phyloP scores from a whole-genome alignment of 2,888 invertebrate species.

The Amphimallon solstitiale region DNA sequence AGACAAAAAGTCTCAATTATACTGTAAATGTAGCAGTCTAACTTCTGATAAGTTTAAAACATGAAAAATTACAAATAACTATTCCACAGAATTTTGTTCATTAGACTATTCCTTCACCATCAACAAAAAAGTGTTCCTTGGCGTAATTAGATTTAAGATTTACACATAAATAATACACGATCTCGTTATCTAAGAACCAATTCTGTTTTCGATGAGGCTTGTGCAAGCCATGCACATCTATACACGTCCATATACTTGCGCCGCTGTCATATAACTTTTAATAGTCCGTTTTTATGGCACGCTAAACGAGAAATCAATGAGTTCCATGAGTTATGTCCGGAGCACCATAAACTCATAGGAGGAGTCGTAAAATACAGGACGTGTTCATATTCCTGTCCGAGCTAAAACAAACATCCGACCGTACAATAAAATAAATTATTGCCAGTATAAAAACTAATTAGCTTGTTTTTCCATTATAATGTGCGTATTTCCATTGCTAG shows the following conservation, averaged over 20 bases:
- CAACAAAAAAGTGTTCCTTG: not conserved
- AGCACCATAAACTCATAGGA: conserved; percentile 47
- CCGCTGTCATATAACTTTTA: conserved; percentile 44
- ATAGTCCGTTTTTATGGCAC: conserved; percentile 44
- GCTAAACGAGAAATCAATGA: conserved; percentile 48
- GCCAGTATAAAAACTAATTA: conserved; percentile 49
- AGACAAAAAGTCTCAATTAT: no score
- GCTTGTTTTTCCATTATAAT: conserved; percentile 41
- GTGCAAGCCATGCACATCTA: not conserved
- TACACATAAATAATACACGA: no score
- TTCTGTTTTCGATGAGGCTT: not conserved
- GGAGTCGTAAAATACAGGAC: conserved; percentile 49
- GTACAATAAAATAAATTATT: conserved; percentile 47
- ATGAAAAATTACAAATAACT: not conserved
- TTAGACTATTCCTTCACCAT: no score
- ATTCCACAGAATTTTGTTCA: no score
- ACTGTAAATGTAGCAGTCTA: no score
- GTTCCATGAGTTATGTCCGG: conserved; percentile 42
- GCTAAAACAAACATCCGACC: conserved; percentile 46
- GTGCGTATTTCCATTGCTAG: not conserved
- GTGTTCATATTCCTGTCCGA: conserved; percentile 46
- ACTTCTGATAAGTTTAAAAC: no score
- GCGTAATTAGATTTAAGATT: not conserved
- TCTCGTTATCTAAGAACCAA: no score
- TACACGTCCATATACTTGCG: not conserved